These are phyloP conservation scores for Clarias laeviceps DNA, from an alignment of 2,797 vertebrate genomes.

Conservation along the genomic window DNA sequence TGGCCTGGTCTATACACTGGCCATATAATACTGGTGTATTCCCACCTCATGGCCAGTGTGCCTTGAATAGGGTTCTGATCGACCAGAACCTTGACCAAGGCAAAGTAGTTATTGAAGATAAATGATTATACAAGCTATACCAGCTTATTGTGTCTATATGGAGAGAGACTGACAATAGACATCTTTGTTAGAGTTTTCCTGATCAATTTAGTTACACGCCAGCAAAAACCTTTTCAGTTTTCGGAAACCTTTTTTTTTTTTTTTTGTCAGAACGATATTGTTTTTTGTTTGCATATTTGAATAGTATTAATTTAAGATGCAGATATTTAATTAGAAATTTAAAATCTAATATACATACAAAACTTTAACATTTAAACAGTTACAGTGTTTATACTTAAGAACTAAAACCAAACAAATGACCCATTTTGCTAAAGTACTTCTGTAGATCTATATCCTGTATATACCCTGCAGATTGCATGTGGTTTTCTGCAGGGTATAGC, in stretches of 20 bases:
- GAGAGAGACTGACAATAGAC: neutral
- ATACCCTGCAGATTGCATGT: neutral
- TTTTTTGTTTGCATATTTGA: neutral
- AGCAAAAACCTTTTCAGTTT: neutral
- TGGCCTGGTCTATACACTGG: neutral
- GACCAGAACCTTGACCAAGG: neutral
- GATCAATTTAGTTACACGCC: neutral
- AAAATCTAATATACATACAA: no score
- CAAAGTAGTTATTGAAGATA: neutral
- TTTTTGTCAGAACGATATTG: no score
- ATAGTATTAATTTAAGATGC: neutral
- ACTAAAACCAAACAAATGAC: neutral
- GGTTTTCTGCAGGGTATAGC: neutral
- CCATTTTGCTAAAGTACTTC: neutral
- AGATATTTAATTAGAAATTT: neutral
- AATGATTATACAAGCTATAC: neutral
- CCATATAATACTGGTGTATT: neutral
- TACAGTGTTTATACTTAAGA: neutral
- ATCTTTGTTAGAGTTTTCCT: neutral
- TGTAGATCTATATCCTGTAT: neutral
- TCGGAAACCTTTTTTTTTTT: no score
- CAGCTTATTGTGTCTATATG: neutral
- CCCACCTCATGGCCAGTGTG: neutral
- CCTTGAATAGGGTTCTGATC: neutral
- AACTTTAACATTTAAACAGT: neutral